A percentile compares a stretch with the other conserved stretches of the same genome.
phyloP scores from a whole-genome alignment of 2,888 invertebrate genomes.

The Trimorus sp. region DNA sequence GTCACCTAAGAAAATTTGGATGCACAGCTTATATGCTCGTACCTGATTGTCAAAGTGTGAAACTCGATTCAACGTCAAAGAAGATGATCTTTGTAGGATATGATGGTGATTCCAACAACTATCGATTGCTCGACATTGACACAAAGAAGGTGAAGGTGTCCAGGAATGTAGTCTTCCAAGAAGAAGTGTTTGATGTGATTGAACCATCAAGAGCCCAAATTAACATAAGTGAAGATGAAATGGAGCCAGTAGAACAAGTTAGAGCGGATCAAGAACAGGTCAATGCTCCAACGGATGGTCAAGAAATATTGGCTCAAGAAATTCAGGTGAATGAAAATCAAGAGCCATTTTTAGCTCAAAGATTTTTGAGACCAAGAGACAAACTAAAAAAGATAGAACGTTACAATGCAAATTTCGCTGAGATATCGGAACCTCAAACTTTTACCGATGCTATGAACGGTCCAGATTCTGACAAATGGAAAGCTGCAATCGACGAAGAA shows the following conservation, averaged over 20 bases:
- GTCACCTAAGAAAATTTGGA: constrained; percentile 1
- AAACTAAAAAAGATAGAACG: background rate
- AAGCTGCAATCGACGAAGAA: constrained; percentile 35
- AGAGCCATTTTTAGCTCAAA: background rate
- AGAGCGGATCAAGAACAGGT: background rate
- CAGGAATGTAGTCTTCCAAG: constrained; percentile 13
- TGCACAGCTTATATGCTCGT: constrained; percentile 13
- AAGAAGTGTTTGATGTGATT: constrained; percentile 7
- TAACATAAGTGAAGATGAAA: constrained; percentile 5
- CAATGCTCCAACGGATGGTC: background rate
- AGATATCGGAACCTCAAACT: constrained; percentile 3
- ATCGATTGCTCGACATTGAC: background rate
- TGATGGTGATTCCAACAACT: constrained; percentile 4
- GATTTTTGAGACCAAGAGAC: constrained; percentile 6
- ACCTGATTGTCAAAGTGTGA: constrained; percentile 1
- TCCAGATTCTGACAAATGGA: constrained; percentile 15
- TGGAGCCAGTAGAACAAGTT: constrained; percentile 8
- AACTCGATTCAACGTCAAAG: constrained; percentile 9
- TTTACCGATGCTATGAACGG: constrained; percentile 28
- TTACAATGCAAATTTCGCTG: constrained; percentile 12
- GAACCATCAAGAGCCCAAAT: background rate
- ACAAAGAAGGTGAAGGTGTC: constrained; percentile 13
- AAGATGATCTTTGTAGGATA: constrained; percentile 19
- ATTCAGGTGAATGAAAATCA: constrained; percentile 1
- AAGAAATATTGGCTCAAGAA: constrained; percentile 1